Evolutionary conservation across 2,888 invertebrate species (phyloP).

Genomic region (Caenorhabditis imperialis): DNA sequence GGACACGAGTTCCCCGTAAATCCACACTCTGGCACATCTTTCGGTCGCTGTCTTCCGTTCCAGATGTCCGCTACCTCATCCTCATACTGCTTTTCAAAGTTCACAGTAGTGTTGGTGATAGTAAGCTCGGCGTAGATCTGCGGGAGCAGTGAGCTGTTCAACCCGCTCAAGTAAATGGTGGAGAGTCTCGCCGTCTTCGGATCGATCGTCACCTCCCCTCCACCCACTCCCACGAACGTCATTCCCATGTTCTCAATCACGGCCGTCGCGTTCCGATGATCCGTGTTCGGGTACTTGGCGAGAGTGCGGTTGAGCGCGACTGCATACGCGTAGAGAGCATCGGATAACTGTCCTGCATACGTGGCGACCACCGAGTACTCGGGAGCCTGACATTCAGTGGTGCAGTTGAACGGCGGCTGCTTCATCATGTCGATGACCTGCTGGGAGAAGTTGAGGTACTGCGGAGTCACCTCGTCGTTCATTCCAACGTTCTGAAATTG

Average conservation of each 20-base stretch:
- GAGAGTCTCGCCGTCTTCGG: constrained; percentile 38
- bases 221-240: constrained; percentile 37
- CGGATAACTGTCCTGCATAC: constrained; percentile 52
- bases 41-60: constrained; percentile 46
- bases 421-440: constrained; percentile 52
- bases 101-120: constrained; percentile 32
- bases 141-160: constrained; percentile 45
- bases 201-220: constrained; percentile 43
- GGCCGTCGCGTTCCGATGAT: constrained; percentile 28
- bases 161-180: constrained; percentile 36
- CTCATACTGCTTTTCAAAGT: constrained; percentile 17
- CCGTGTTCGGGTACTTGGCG: constrained; percentile 6
- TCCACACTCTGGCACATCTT: constrained; percentile 51
- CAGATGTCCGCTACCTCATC: constrained; percentile 32
- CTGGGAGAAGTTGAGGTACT: constrained; percentile 49
- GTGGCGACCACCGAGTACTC: constrained; percentile 32
- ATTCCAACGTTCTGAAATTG: neutral
- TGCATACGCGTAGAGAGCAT: constrained; percentile 57
- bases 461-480: constrained; percentile 10
- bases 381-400: neutral
- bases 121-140: constrained; percentile 33
- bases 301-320: constrained; percentile 47
- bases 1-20: constrained; percentile 59
- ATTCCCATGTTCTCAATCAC: constrained; percentile 43
- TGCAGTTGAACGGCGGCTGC: constrained; percentile 58